Base-by-base conservation (phyloP, 2,113 vertebrate genomes). In the Pterocles burchelli region DNA sequence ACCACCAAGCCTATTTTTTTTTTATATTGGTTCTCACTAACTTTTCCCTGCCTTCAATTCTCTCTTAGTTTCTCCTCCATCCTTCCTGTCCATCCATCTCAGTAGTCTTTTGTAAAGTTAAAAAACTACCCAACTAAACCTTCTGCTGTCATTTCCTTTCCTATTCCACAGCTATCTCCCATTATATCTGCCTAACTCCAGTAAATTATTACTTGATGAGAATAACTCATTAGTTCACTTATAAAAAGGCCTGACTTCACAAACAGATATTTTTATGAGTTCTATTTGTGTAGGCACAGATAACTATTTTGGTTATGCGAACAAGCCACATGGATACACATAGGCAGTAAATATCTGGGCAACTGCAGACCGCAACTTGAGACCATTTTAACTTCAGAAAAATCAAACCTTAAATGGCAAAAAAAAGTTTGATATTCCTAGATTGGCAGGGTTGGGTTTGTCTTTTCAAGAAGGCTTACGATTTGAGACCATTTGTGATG, bases 341-440 rank as follows among this genome's bases (percentile, higher is more conserved):
- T 3, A 71, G 43, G 63, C 67, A 92, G 38, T 71, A 83, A 95
- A 83, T 62, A 63, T 79, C 63, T 88, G 48, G 75, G 82, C 67
- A 93, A 68, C 17, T 88, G 29, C 72, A 90, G 78, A 88, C 75
- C 90, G 88, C 72, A 94, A 81, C 17, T 95, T 51, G 67, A 85
- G 75, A 79, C 4, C 11, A 75, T 92, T 80, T 88, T 88, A 88
- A 85, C 68, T 86, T 92, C n/a, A 84, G 82, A 84, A 93, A 95
- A 94, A 86, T 31, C 52, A 86, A 93, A 95, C 95, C 82, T 94
- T 95, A 95, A 94, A 96, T 86, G 85, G 79, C 26, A 86, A 96
- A 85, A 52, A 51, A 86, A 51, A 24, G 1, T 24, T 66, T 49
- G 4, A 20, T 80, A 55, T 24, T 77, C 46, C 59, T 81, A 33